Conservation (phyloP, 2,113 vertebrate species). For the Leuciscus idus region DNA sequence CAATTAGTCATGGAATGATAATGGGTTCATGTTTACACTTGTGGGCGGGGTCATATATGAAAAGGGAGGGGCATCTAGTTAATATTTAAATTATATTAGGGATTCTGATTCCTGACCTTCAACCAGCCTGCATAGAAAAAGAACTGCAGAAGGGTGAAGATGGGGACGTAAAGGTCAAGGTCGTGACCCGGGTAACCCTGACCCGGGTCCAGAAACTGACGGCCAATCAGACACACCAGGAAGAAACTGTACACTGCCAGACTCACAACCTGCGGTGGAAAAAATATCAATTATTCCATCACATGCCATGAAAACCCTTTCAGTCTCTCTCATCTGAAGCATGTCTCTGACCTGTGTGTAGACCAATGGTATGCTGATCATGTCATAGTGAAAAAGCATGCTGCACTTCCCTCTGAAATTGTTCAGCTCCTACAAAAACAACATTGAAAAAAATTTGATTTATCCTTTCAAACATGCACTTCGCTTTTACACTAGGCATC, state of each 20-base stretch:
- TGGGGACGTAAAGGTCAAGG: conserved; percentile 87
- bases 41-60: neutral
- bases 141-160: conserved; percentile 95
- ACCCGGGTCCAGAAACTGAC: conserved; percentile 89
- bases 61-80: neutral
- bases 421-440: conserved; percentile 83
- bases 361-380: conserved; percentile 90
- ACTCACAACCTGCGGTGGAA: conserved; percentile 84
- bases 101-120: conserved; percentile 77
- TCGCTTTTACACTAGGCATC: neutral
- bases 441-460: conserved; percentile 13
- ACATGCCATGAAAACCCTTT: neutral
- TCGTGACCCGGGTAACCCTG: conserved; percentile 87
- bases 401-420: conserved; percentile 86
- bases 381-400: conserved; percentile 92
- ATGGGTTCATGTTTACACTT: too few species aligned
- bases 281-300: neutral
- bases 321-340: neutral
- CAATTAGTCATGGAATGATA: neutral
- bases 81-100: neutral
- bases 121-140: conserved; percentile 96
- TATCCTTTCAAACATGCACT: too few species aligned
- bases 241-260: conserved; percentile 95
- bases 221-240: conserved; percentile 89
- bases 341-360: conserved; percentile 85